phyloP scores from a whole-genome alignment of 2,113 vertebrate genomes.

The Brienomyrus brachyistius region DNA sequence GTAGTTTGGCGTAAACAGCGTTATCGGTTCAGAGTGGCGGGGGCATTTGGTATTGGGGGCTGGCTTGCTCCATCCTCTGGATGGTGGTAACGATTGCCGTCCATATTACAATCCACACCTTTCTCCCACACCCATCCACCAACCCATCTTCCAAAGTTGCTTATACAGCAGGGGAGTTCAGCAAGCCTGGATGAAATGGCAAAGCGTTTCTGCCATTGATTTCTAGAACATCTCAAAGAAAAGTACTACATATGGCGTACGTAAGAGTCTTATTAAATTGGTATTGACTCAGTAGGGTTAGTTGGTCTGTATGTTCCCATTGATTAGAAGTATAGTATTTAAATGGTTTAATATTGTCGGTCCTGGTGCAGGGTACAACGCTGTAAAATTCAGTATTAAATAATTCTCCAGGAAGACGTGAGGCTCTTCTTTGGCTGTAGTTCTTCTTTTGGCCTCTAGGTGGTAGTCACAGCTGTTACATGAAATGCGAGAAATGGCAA shows the following conservation, averaged over 20 bases:
- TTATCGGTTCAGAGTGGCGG: neutral
- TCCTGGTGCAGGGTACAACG: neutral
- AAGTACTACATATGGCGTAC: neutral
- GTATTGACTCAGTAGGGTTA: neutral
- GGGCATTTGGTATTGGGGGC: neutral
- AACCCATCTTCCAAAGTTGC: neutral
- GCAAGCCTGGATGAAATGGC: neutral
- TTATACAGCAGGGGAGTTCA: neutral
- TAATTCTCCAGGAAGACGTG: neutral
- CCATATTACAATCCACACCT: neutral
- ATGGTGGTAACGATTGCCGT: neutral
- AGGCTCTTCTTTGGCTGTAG: neutral
- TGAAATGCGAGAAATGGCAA: neutral
- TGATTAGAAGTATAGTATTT: neutral
- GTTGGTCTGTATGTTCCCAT: neutral
- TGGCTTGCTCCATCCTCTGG: neutral
- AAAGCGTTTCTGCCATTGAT: neutral
- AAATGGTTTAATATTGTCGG: neutral
- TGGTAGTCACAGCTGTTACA: neutral
- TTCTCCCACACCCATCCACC: neutral
- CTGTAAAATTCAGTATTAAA: neutral
- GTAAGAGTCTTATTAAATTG: neutral
- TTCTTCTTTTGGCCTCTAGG: neutral
- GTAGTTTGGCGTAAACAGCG: neutral
- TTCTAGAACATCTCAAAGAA: neutral